A percentile compares a stretch with the other conserved stretches of the same genome.
phyloP scores from a whole-genome alignment of 2,113 vertebrate genomes.

The Carollia perspicillata region DNA sequence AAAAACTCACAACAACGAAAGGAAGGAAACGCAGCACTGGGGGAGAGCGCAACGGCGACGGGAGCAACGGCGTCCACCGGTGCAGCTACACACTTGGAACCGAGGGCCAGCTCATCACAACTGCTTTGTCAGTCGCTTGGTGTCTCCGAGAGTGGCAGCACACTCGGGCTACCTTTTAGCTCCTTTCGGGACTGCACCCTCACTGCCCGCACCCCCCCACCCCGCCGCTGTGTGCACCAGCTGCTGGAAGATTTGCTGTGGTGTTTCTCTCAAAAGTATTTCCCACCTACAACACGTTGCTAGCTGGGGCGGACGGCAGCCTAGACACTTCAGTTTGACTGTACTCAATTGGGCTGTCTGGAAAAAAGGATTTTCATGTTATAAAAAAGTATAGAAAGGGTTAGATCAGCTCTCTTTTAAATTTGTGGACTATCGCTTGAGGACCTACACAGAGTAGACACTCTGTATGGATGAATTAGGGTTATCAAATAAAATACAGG shows the following conservation, averaged over 20 bases:
- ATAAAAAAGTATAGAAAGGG: slow-evolving; percentile 59
- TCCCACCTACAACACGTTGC: background rate
- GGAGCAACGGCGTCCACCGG: background rate
- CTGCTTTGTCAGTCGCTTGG: fast-evolving
- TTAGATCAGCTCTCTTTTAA: slow-evolving; percentile 45
- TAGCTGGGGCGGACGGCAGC: slow-evolving; percentile 10
- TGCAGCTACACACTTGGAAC: background rate
- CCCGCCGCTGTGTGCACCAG: slow-evolving; percentile 39
- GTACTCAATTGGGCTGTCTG: slow-evolving; percentile 65
- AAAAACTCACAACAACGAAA: background rate
- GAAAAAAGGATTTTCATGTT: slow-evolving; percentile 73
- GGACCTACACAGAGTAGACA: background rate
- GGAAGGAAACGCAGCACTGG: background rate
- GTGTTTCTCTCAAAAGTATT: background rate
- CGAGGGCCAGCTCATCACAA: fast-evolving
- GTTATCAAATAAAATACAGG: background rate
- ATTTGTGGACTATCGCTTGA: slow-evolving; percentile 63
- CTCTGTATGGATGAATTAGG: background rate
- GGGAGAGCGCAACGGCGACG: background rate
- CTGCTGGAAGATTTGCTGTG: slow-evolving; percentile 59
- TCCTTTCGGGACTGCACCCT: slow-evolving; percentile 24
- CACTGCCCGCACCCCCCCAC: no score
- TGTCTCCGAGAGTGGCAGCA: background rate
- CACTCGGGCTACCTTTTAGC: background rate
- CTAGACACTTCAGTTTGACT: slow-evolving; percentile 57